Percentiles rank a stretch among this genome's conserved stretches.
These are phyloP conservation scores for Polydrusus tereticollis DNA, from an alignment of 2,888 invertebrate genomes.

Conservation along the genomic window DNA sequence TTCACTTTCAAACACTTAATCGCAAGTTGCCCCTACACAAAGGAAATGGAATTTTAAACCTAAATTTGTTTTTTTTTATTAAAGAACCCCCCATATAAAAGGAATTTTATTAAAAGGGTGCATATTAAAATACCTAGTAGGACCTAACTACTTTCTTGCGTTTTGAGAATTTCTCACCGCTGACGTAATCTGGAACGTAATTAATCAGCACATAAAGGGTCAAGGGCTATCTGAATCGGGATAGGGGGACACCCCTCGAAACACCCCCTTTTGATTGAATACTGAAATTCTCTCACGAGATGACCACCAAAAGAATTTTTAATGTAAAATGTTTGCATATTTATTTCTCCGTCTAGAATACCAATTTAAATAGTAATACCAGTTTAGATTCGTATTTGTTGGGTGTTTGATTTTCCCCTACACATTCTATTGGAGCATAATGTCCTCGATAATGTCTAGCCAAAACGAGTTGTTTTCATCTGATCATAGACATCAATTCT, in stretches of 20 bases:
- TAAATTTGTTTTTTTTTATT: background rate
- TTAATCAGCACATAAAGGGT: slow-evolving; percentile 4
- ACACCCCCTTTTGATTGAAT: background rate
- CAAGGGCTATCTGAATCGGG: background rate
- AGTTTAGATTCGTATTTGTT: background rate
- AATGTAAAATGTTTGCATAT: slow-evolving; percentile 5
- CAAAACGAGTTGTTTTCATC: background rate
- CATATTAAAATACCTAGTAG: background rate
- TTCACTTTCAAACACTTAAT: too few relatives aligned
- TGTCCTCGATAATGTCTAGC: background rate
- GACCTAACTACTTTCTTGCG: background rate
- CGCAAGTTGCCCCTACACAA: background rate
- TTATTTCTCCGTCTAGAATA: background rate
- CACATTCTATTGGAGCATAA: too few relatives aligned
- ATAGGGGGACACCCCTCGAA: background rate
- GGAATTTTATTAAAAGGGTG: background rate
- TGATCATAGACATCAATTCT: too few relatives aligned
- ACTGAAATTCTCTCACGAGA: slow-evolving; percentile 12
- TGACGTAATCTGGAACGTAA: too few relatives aligned
- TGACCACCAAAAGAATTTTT: slow-evolving; percentile 2
- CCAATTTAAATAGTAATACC: background rate
- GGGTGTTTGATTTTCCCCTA: background rate
- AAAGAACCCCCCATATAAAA: background rate
- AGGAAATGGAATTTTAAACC: background rate
- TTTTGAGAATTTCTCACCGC: slow-evolving; percentile 2